These are phyloP conservation scores for Rutilus rutilus DNA, from an alignment of 2,113 vertebrate genomes.

Conservation along the genomic window DNA sequence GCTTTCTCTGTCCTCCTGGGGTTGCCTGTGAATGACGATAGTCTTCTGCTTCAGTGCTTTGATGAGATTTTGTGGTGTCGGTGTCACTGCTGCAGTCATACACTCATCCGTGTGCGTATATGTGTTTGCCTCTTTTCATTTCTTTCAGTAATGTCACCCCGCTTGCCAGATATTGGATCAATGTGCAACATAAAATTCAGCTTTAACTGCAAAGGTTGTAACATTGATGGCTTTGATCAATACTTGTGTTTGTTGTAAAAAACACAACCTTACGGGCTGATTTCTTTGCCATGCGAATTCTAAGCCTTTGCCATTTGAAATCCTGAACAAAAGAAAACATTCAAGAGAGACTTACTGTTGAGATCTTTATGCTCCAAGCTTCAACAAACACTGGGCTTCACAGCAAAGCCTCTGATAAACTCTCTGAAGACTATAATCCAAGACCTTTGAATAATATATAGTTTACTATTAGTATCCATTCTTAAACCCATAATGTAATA, in stretches of 20 bases:
- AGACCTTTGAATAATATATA: background rate
- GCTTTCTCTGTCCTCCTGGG: slow-evolving; percentile 40
- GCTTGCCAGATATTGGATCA: slow-evolving; percentile 27
- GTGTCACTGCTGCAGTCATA: slow-evolving; percentile 42
- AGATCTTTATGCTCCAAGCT: background rate
- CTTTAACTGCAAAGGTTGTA: slow-evolving; percentile 30
- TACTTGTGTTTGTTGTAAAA: slow-evolving; percentile 19
- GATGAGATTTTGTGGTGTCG: slow-evolving; percentile 56
- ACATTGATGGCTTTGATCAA: slow-evolving; percentile 28
- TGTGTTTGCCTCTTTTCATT: background rate
- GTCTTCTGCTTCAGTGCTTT: slow-evolving; percentile 54
- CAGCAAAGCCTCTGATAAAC: background rate
- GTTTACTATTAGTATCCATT: background rate
- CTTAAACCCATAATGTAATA: background rate
- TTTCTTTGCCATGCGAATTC: background rate
- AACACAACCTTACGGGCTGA: background rate
- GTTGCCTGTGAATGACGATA: slow-evolving; percentile 56
- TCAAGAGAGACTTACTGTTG: background rate
- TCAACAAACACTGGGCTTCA: background rate
- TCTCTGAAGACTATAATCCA: too few relatives aligned
- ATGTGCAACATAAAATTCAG: slow-evolving; percentile 28
- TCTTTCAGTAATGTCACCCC: slow-evolving; percentile 10
- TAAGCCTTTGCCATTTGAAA: background rate
- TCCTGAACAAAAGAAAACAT: slow-evolving; percentile 10
- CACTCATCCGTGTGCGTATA: slow-evolving; percentile 3